phyloP scores from a whole-genome alignment of 2,888 invertebrate species.

The Ichneumoninae sp. region DNA sequence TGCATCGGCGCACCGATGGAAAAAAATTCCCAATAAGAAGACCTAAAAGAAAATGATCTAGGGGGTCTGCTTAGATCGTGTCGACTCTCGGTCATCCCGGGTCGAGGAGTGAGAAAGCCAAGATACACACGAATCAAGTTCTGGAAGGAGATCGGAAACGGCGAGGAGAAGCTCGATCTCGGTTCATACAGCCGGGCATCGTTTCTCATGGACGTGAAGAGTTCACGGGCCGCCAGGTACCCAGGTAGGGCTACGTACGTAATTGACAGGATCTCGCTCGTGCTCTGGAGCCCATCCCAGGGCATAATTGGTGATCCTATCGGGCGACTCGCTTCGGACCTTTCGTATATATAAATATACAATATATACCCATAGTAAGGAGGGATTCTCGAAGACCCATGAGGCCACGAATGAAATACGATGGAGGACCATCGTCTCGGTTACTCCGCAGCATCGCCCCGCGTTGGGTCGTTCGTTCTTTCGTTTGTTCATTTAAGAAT shows the following conservation, averaged over 20 bases:
- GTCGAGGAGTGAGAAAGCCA: conserved; percentile 41
- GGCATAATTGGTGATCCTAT: conserved; percentile 82
- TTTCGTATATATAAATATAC: conserved; percentile 67
- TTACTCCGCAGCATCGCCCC: not conserved
- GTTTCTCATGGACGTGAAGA: conserved; percentile 75
- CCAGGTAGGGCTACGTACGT: conserved; percentile 70
- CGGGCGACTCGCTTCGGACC: conserved; percentile 65
- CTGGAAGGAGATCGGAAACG: conserved; percentile 30
- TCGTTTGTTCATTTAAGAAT: conserved; percentile 20
- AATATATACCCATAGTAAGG: not conserved
- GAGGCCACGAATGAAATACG: conserved; percentile 21
- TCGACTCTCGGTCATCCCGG: conserved; percentile 35
- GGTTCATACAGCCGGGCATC: conserved; percentile 67
- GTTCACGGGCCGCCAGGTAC: conserved; percentile 65
- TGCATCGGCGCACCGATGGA: conserved; percentile 22
- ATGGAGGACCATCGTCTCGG: not conserved
- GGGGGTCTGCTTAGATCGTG: conserved; percentile 34
- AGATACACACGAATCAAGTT: conserved; percentile 57
- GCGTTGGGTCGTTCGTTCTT: conserved; percentile 12
- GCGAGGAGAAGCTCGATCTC: conserved; percentile 51
- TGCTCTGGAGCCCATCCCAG: conserved; percentile 70
- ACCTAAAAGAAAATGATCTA: conserved; percentile 1
- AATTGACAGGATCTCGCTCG: conserved; percentile 80
- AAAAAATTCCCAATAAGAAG: not conserved
- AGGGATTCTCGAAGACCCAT: conserved; percentile 6